Base-by-base conservation (phyloP, 2,888 invertebrate species). In the Meganola albula region DNA sequence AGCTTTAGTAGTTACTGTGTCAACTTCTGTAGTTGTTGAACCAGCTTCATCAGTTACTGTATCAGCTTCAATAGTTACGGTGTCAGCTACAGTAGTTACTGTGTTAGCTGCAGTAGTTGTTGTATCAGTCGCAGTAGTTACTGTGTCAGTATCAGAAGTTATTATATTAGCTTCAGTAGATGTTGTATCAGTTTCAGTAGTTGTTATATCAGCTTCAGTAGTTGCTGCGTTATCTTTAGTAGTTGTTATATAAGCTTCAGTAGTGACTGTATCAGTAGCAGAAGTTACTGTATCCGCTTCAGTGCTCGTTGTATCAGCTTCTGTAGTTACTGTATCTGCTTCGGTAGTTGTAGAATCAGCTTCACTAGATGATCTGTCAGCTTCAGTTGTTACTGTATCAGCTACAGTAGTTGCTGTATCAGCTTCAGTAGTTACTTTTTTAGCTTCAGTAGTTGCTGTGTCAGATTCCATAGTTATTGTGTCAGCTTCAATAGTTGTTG, bases 111-210 rank as follows among this genome's bases (percentile, higher is more conserved):
- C n/a, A n/a, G n/a, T n/a, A n/a, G n/a, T n/a, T n/a, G n/a, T n/a
- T n/a, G n/a, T n/a, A n/a, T n/a, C n/a, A n/a, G n/a, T n/a, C 6
- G 4, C 16, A 16, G 16, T 16, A 5, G 16, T 16, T 16, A 6
- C 6, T 5, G 16, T 4, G 4, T 16, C 16, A 16, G 16, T 16
- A 5, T 4, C 4, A 20, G 8, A 20, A 5, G 10, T 12, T 2
- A 26, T 34, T n/a, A 37, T 22, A 12, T 13, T 12, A 12, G 14
- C 31, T n/a, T n/a, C n/a, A 2, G 44, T 40, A 8, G 9, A 12
- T n/a, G 37, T n/a, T 18, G 11, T 14, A 9, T 34, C 12, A 2
- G 23, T 28, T 4, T 11, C 25, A 7, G 22, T 16, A 22, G 13
- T 11, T 4, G 6, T 18, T 10, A 12, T 24, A 4, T 20, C 13